Evolutionary conservation across 1,140 invertebrate genomes (phyloP), one percentile per base, ranked within the genome.

Genomic region (Drosophila pruinosa): DNA sequence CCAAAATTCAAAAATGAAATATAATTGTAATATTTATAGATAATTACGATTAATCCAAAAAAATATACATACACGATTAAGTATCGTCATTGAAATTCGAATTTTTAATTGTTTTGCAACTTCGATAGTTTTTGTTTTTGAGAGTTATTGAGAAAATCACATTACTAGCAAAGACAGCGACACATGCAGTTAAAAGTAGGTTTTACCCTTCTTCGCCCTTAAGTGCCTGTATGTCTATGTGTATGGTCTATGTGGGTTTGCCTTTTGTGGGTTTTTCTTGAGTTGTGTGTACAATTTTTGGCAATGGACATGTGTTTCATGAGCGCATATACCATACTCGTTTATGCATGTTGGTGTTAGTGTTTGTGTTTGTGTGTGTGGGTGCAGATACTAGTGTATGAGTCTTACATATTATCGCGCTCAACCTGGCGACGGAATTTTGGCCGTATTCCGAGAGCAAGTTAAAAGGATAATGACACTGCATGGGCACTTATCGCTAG

Each of bases 391-490:
- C n/a, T n/a, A n/a, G 53, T 73, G 26, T 45, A 50, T 73, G 39
- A 52, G 50, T 59, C 62, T 61, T 53, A 65, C 68, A 78, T 73
- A 78, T 78, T 78, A 78, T 76, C 76, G 63, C 63, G 61, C 45
- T 62, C 74, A 64, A 77, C 74, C 64, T 77, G 71, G 26, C 54
- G 59, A 59, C 72, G 67, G 31, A 47, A 43, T 58, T 65, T 59
- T 62, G 53, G 53, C 26, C 54, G 41, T 58, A 63, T 58, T 63
- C 41, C 50, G 58, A 80, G 68, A 58, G 57, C 81, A 75, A 81
- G 77, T 74, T 85, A 88, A 81, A 86, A 88, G 82, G 82, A 78
- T 88, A 86, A 86, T 86, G 82, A 86, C 82, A 88, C 82, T 85
- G 86, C 71, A 72, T 67, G 75, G 82, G 74, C 59, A 78, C 88